phyloP scores from a whole-genome alignment of 64 coral and sea anemone genomes.

The Acropora tenuis region DNA sequence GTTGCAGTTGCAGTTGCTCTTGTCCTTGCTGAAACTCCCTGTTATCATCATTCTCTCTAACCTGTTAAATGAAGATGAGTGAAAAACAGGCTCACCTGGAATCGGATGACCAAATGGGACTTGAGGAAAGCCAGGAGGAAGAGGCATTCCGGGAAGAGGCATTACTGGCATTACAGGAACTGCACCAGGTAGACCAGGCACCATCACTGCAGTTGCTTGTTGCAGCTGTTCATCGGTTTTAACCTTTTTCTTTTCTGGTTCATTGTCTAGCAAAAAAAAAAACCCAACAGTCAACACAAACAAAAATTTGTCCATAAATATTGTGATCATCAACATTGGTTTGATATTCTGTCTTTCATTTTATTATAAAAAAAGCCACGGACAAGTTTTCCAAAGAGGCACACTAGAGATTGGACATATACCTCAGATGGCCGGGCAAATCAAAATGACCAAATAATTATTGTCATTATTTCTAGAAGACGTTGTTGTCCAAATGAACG shows the following conservation, averaged over 20 bases:
- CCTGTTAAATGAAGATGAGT: neutral
- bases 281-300: neutral
- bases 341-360: too few relatives aligned
- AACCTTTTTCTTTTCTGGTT: conserved; percentile 67
- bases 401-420: too few relatives aligned
- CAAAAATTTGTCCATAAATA: too few relatives aligned
- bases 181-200: conserved; percentile 50
- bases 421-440: too few relatives aligned
- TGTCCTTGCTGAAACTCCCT: too few relatives aligned
- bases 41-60: neutral
- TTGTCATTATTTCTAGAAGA: too few relatives aligned
- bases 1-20: too few relatives aligned
- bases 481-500: too few relatives aligned
- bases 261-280: conserved; percentile 47
- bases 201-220: conserved; percentile 1
- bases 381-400: too few relatives aligned
- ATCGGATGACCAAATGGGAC: conserved; percentile 41
- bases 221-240: conserved; percentile 50
- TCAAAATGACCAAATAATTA: too few relatives aligned
- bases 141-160: conserved; percentile 64
- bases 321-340: too few relatives aligned
- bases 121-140: conserved; percentile 80
- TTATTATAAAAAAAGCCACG: too few relatives aligned
- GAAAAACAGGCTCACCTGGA: conserved; percentile 19
- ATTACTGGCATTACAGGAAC: conserved; percentile 79